Evolutionary conservation across 2,797 vertebrate genomes (phyloP).

Genomic region (Sardinella longiceps): DNA sequence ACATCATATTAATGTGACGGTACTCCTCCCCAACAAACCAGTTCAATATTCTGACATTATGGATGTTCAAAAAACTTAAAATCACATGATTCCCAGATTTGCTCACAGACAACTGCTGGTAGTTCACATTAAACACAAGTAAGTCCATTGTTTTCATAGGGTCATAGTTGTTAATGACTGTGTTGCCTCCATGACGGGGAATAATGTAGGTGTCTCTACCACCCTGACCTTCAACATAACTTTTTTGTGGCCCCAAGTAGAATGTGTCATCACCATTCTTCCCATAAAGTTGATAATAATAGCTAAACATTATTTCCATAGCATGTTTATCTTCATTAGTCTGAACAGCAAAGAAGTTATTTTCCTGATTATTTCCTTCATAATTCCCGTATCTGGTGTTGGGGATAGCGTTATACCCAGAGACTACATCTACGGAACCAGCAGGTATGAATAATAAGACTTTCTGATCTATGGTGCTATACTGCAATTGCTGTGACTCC

Average conservation of each 20-base stretch:
- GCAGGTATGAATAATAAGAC: slow-evolving; percentile 35
- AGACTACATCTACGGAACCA: slow-evolving; percentile 45
- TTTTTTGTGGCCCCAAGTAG: slow-evolving; percentile 63
- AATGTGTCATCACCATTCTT: slow-evolving; percentile 61
- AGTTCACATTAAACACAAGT: slow-evolving; percentile 28
- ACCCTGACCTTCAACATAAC: slow-evolving; percentile 56
- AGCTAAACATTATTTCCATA: slow-evolving; percentile 58
- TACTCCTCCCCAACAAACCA: slow-evolving; percentile 45
- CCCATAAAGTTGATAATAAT: slow-evolving; percentile 60
- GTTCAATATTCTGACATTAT: slow-evolving; percentile 39
- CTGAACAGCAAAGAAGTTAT: slow-evolving; percentile 62
- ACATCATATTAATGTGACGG: slow-evolving; percentile 45
- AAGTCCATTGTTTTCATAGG: slow-evolving; percentile 22
- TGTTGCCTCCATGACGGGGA: slow-evolving; percentile 55
- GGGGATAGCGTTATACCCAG: neutral
- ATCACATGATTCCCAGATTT: slow-evolving; percentile 34
- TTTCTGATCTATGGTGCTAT: slow-evolving; percentile 23
- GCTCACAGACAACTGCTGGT: slow-evolving; percentile 30
- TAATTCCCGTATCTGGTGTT: slow-evolving; percentile 55
- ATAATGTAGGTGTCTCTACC: slow-evolving; percentile 62
- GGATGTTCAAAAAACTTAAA: slow-evolving; percentile 33
- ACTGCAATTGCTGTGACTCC: slow-evolving; percentile 51
- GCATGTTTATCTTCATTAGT: neutral
- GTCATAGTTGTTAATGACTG: slow-evolving; percentile 53
- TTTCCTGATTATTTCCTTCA: slow-evolving; percentile 54